phyloP scores from a whole-genome alignment of 2,888 invertebrate species.

The Tolmerus cingulatus region DNA sequence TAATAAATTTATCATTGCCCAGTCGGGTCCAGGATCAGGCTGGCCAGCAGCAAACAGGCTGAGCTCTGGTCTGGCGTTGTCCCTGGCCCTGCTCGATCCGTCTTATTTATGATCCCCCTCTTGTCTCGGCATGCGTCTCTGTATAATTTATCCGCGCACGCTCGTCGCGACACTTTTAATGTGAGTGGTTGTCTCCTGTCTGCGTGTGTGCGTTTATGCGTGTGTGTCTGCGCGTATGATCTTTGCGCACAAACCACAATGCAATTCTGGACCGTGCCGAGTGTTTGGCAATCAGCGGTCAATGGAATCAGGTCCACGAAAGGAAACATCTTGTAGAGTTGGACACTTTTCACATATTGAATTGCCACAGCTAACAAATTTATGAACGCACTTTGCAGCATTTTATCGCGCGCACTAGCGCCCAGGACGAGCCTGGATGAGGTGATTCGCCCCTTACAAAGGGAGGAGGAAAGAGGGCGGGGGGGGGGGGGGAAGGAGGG shows the following conservation, averaged over 20 bases:
- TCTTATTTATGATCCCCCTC: slow-evolving; percentile 12
- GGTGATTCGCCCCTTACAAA: not conserved
- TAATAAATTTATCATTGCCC: slow-evolving; percentile 43
- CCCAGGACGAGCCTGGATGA: not conserved
- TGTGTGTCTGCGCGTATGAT: not conserved
- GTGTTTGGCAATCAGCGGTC: slow-evolving; percentile 29
- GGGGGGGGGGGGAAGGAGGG: not conserved
- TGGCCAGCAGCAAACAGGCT: not conserved
- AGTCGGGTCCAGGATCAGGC: not conserved
- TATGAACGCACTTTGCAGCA: slow-evolving; percentile 41
- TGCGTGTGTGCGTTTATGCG: not conserved
- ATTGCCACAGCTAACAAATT: slow-evolving; percentile 39
- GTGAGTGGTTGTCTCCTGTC: not conserved
- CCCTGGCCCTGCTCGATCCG: not conserved
- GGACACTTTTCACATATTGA: slow-evolving; percentile 30
- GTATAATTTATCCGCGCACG: slow-evolving; percentile 24
- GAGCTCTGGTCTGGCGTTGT: not conserved
- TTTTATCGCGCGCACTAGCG: slow-evolving; percentile 37
- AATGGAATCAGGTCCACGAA: slow-evolving; percentile 19
- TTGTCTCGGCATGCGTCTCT: not conserved
- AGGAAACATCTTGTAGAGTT: slow-evolving; percentile 39
- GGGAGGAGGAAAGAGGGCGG: not conserved
- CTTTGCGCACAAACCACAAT: not conserved
- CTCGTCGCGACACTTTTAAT: slow-evolving; percentile 38
- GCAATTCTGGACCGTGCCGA: not conserved